Evolutionary conservation across 1,140 invertebrate genomes (phyloP).

Genomic region (Drosophila novamexicana): DNA sequence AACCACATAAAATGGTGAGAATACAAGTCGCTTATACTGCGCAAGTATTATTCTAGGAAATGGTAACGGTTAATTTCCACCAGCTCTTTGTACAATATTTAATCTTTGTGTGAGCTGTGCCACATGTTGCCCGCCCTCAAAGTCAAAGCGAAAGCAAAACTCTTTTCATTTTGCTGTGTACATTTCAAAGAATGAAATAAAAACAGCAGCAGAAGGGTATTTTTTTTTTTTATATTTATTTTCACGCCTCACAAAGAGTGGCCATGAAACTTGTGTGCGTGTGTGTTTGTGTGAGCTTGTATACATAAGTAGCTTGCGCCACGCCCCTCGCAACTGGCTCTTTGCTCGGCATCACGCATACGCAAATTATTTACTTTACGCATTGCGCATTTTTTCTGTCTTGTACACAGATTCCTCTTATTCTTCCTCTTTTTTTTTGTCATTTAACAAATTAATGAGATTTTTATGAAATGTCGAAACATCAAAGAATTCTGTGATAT

Average conservation of each 20-base stretch:
- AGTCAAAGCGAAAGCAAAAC: slow-evolving; percentile 20
- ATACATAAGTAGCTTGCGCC: slow-evolving; percentile 28
- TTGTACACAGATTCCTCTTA: slow-evolving; percentile 5
- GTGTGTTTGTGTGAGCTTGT: slow-evolving; percentile 8
- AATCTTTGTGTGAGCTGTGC: slow-evolving; percentile 27
- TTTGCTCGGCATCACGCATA: slow-evolving; percentile 9
- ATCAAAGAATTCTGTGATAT: slow-evolving; percentile 64
- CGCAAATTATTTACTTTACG: slow-evolving; percentile 57
- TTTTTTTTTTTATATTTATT: slow-evolving; percentile 9
- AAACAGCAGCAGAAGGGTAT: slow-evolving; percentile 28
- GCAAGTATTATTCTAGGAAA: not conserved
- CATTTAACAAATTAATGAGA: slow-evolving; percentile 61
- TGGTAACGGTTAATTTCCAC: slow-evolving; percentile 5
- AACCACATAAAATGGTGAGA: not conserved
- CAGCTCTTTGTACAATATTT: not conserved
- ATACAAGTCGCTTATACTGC: not conserved
- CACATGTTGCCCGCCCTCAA: slow-evolving; percentile 34
- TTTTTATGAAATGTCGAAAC: slow-evolving; percentile 54
- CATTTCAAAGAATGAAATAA: slow-evolving; percentile 26
- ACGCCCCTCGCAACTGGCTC: slow-evolving; percentile 18
- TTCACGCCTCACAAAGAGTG: slow-evolving; percentile 22
- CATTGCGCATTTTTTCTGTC: slow-evolving; percentile 39
- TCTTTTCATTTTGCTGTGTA: slow-evolving; percentile 2
- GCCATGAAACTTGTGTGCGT: slow-evolving; percentile 1
- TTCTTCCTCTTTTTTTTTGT: slow-evolving; percentile 8